Base-by-base conservation (phyloP, 2,888 invertebrate genomes). In the Andrena fulva region DNA sequence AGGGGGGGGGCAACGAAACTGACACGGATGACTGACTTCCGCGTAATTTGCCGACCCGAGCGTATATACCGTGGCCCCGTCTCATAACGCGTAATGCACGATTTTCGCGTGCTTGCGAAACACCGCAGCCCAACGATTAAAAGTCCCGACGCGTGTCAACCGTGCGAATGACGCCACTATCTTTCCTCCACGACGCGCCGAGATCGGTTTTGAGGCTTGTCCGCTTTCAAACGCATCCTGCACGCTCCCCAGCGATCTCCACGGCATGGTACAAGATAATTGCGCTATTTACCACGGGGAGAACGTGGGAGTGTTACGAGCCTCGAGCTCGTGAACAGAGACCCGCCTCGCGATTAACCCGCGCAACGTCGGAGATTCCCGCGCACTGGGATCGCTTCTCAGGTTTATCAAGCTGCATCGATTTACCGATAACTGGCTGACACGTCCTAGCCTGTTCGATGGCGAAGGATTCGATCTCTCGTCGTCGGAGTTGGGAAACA, bases 351-450 rank as follows among this genome's bases (percentile, higher is more conserved):
- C 5, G 4, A 10, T 42, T 42, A 16, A 42, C 10, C 35, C 16
- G 16, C 20, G 33, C 8, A 63, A 16, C n/a, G 6, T 8, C 20
- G 24, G n/a, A 20, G 12, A 33, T 27, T 24, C 27, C 16, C 35
- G 2, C n/a, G 24, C 27, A 16, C 48, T 60, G n/a, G 20, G 60
- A 48, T 33, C 31, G 29, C 0, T 24, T 12, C 1, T 42, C 10
- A 16, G 8, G 24, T 27, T 0, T 4, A 60, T 24, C 20, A 31
- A 31, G 10, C 5, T 20, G 60, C n/a, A 60, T 62, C 67, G 66
- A 69, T 82, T 88, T 87, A 90, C 90, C 90, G 73, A n/a, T 8
- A 82, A 27, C n/a, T 81, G 27, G 59, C 27, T 71, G 70, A 33
- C 63, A 2, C 0, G 48, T n/a, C 0, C 33, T 12, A n/a, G 20